Base-by-base conservation (phyloP, 2,797 vertebrate genomes). In the Craterocephalus amniculus region DNA sequence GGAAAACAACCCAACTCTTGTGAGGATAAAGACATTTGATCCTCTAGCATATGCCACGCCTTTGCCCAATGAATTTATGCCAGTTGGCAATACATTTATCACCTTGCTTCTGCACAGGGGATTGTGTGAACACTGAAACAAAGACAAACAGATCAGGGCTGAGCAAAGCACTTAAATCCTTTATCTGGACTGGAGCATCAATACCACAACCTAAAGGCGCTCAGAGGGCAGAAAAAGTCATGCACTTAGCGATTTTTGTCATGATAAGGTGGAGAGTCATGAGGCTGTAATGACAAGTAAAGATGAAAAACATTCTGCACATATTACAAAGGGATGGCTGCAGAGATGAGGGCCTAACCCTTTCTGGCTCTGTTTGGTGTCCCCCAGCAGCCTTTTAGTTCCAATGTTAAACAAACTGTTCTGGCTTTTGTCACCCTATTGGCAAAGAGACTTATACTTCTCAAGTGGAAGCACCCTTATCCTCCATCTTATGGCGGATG, bases 1-100 rank as follows among this genome's bases (percentile, higher is more conserved):
- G 81, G 58, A 70, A 83, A 91, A 87, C 85, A 87, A 83, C 80
- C 84, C 83, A 89, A 86, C 79, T 90, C 91, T 84, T 73, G 51
- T 7, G 26, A 59, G 88, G 86, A 87, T 88, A 76, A 87, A 84
- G 80, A 85, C 13, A 83, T 84, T 91, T 86, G 87, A 92, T 89
- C 89, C 77, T 52, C 29, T 16, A 78, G 81, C 92, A 93, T 92
- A 92, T 90, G 91, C 59, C 67, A 6, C 56, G 4, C 86, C 79
- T 92, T 87, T 90, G 85, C 74, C 70, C 63, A 38, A 83, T 85
- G 78, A 88, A 81, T 89, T 83, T 20, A 87, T 84, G 72, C 58
- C 81, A 90, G 87, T 89, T 87, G 88, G 76, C 58, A 56, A 73
- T 75, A 70, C 54, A 63, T 81, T 78, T 58, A 79, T 81, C 88